Conservation (phyloP, 2,797 vertebrate genomes). For the Sebastes umbrosus region DNA sequence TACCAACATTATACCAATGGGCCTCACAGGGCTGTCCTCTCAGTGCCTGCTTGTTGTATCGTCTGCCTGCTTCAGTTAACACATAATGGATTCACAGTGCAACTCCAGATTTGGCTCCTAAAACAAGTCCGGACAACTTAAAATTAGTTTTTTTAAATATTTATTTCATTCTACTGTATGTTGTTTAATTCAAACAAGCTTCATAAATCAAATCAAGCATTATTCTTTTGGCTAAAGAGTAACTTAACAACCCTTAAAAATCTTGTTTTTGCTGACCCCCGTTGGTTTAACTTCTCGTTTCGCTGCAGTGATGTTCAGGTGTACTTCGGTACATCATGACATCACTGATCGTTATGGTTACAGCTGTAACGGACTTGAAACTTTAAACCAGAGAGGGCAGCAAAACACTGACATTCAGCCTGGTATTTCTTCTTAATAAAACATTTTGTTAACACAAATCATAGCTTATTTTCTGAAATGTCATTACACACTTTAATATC, state of each 20-base stretch:
- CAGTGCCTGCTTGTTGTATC: slow-evolving; percentile 69
- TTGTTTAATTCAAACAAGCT: background rate
- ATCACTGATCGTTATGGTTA: background rate
- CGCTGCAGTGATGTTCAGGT: background rate
- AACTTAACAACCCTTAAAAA: background rate
- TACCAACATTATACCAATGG: slow-evolving; percentile 48
- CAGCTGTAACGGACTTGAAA: background rate
- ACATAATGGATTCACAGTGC: slow-evolving; percentile 68
- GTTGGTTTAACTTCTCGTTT: background rate
- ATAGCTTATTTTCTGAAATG: background rate
- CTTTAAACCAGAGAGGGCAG: background rate
- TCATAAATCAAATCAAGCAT: background rate
- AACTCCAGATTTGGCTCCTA: background rate
- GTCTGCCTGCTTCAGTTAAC: slow-evolving; percentile 68
- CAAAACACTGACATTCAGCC: background rate
- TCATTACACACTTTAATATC: background rate
- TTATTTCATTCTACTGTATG: background rate
- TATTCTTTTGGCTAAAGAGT: background rate
- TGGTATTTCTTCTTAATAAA: background rate
- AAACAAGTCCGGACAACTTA: fast-evolving
- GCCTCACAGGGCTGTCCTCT: slow-evolving; percentile 82
- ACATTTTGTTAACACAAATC: background rate
- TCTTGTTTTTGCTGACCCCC: background rate
- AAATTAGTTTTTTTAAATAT: background rate
- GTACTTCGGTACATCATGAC: background rate